These are phyloP conservation scores for Neopelma chrysocephalum DNA, from an alignment of 2,797 vertebrate genomes.

Conservation along the genomic window DNA sequence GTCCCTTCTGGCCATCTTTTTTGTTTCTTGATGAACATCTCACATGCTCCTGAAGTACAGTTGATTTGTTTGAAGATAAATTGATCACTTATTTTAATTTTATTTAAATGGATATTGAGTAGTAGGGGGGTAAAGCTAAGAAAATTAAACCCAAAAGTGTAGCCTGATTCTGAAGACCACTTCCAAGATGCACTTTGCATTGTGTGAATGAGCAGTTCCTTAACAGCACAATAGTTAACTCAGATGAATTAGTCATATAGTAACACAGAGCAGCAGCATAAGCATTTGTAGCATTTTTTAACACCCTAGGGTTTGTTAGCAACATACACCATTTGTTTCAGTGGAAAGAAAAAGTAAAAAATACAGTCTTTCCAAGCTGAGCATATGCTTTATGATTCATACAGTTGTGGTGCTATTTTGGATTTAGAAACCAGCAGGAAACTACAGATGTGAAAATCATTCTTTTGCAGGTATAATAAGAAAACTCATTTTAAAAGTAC, in stretches of 20 bases:
- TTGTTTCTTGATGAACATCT: neutral
- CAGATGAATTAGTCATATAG: neutral
- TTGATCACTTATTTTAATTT: neutral
- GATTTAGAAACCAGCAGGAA: conserved; percentile 23
- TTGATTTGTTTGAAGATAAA: neutral
- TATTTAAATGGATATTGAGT: neutral
- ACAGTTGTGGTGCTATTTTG: conserved; percentile 53
- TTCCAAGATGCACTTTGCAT: neutral
- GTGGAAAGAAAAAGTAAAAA: conserved; percentile 15
- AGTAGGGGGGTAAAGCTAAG: neutral
- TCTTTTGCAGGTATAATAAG: conserved; percentile 35
- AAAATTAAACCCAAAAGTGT: neutral
- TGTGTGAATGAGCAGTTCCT: neutral
- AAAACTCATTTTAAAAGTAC: conserved; percentile 4
- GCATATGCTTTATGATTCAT: conserved; percentile 40
- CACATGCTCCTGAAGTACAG: neutral
- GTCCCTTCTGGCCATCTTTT: neutral
- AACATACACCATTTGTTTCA: conserved; percentile 24
- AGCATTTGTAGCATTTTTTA: neutral
- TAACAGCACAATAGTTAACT: neutral
- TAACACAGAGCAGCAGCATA: neutral
- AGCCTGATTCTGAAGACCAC: neutral
- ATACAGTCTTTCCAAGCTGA: neutral
- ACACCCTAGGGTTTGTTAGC: neutral
- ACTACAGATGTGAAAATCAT: conserved; percentile 19